These are phyloP conservation scores for Poicephalus meyeri DNA, from an alignment of 2,113 vertebrate genomes.

Conservation along the genomic window DNA sequence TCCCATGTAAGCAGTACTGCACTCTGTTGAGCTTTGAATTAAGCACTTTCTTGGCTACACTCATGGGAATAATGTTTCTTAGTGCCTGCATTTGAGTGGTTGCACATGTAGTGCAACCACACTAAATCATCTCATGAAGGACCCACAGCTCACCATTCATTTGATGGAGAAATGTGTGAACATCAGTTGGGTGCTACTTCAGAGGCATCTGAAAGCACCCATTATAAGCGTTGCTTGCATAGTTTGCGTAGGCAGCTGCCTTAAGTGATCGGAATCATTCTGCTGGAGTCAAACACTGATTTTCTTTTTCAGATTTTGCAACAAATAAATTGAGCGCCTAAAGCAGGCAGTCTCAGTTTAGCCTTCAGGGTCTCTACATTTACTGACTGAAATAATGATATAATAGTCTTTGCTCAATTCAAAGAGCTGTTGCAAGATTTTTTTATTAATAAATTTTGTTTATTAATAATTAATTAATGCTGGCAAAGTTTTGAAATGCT, in stretches of 20 bases:
- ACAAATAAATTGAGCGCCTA: background rate
- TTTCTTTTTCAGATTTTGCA: background rate
- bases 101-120: background rate
- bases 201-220: background rate
- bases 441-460: too few species aligned
- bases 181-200: background rate
- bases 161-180: background rate
- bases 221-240: background rate
- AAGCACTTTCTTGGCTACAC: background rate
- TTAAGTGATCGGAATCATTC: conserved; percentile 15
- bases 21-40: background rate
- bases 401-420: background rate
- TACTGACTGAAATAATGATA: background rate
- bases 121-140: background rate
- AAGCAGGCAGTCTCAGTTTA: conserved; percentile 1
- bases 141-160: background rate
- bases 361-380: background rate
- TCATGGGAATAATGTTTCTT: background rate
- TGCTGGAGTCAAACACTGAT: background rate
- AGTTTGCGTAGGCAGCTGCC: background rate
- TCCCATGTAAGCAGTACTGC: background rate
- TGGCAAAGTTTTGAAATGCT: background rate
- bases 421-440: background rate
- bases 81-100: background rate
- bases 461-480: conserved; percentile 2